These are phyloP conservation scores for Trypoxylus dichotomus DNA, from an alignment of 1,140 invertebrate genomes.

Conservation along the genomic window DNA sequence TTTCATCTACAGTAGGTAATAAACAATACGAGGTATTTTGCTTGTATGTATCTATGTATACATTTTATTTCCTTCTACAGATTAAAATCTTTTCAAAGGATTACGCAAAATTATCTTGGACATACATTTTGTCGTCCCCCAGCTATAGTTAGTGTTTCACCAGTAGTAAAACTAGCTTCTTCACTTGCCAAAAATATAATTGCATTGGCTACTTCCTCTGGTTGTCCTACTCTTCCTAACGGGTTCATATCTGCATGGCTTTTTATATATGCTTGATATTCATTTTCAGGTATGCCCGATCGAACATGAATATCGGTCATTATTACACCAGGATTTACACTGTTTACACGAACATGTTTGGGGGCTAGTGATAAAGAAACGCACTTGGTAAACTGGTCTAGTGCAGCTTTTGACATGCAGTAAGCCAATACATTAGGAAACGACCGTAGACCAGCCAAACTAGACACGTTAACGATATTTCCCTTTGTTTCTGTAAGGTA, in stretches of 20 bases:
- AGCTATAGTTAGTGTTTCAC: slow-evolving; percentile 77
- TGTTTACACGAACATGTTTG: slow-evolving; percentile 71
- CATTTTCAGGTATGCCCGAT: slow-evolving; percentile 71
- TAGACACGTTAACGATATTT: slow-evolving; percentile 79
- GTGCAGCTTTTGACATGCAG: slow-evolving; percentile 78
- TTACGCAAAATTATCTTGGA: slow-evolving; percentile 56
- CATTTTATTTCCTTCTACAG: too few species aligned
- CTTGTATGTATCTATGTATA: background rate
- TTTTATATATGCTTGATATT: slow-evolving; percentile 75
- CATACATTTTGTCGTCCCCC: slow-evolving; percentile 80
- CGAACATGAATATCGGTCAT: slow-evolving; percentile 77
- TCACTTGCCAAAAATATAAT: slow-evolving; percentile 86
- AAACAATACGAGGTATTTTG: too few species aligned
- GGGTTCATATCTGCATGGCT: slow-evolving; percentile 72
- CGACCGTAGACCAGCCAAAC: slow-evolving; percentile 69
- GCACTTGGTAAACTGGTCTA: slow-evolving; percentile 81
- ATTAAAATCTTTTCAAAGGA: too few species aligned
- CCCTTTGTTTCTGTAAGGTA: slow-evolving; percentile 70
- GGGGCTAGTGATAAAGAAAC: slow-evolving; percentile 66
- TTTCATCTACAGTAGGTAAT: too few species aligned
- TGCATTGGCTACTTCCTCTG: slow-evolving; percentile 75
- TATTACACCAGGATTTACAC: slow-evolving; percentile 76
- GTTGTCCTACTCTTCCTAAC: slow-evolving; percentile 73
- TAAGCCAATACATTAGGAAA: slow-evolving; percentile 70
- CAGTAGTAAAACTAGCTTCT: slow-evolving; percentile 79